Evolutionary conservation across 2,797 vertebrate genomes (phyloP).

Genomic region (Melanitta fusca): DNA sequence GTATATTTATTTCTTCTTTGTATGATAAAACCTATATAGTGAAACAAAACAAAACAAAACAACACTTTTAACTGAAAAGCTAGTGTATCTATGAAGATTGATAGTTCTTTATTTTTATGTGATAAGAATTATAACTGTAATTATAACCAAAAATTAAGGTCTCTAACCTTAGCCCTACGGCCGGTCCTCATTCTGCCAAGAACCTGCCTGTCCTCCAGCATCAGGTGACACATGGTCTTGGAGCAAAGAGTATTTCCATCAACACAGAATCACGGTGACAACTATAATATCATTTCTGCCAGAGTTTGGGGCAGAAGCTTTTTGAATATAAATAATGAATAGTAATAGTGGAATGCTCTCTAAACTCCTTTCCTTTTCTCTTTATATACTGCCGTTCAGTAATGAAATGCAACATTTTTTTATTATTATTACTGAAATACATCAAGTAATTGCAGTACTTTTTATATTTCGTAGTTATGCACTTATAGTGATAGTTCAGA

Average conservation of each 20-base stretch:
- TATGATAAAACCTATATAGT: not conserved
- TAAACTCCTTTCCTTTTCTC: not conserved
- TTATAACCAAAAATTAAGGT: too few relatives aligned
- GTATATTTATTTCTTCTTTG: not conserved
- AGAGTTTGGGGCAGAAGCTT: not conserved
- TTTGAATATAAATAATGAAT: not conserved
- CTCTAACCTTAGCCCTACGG: too few relatives aligned
- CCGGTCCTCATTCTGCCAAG: too few relatives aligned
- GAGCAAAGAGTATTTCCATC: not conserved
- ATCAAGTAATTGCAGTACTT: not conserved
- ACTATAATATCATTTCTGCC: not conserved
- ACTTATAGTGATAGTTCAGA: not conserved
- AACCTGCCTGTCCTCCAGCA: too few relatives aligned
- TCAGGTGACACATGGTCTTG: not conserved
- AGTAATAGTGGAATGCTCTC: not conserved
- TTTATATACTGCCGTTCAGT: not conserved
- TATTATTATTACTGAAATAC: not conserved
- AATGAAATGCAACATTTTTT: not conserved
- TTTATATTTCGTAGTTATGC: not conserved
- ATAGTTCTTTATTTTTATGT: too few relatives aligned
- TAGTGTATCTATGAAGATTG: too few relatives aligned
- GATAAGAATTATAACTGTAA: too few relatives aligned
- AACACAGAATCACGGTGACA: not conserved
- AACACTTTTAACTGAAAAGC: too few relatives aligned
- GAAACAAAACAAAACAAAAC: not conserved